Evolutionary conservation across 2,797 vertebrate species (phyloP), one percentile per base, ranked within the genome.

Genomic region (Benthosema pterotum): DNA sequence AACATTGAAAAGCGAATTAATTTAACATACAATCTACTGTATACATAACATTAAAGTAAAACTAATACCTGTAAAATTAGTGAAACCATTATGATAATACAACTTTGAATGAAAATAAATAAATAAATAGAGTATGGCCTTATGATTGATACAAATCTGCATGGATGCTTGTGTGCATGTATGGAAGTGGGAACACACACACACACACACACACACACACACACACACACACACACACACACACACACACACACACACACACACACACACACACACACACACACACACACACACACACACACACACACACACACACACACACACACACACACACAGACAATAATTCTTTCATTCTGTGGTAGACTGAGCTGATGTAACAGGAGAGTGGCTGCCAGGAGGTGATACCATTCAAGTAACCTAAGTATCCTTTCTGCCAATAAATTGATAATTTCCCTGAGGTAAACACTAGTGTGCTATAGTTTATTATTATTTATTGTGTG

Each of bases 371-470:
- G 72, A 83, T 71, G 69, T 72, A 82, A 71, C 75, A 79, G 75
- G 72, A 73, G 69, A 79, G 71, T 69, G 78, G 76, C 82, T 88
- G 87, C 72, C 71, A n/a, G 60, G 71, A 82, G 79, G 77, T 81
- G 88, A 91, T 88, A 89, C 67, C 73, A 83, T 87, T 86, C 75
- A 84, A 80, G 77, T 57, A 60, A 69, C 78, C 63, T 58, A 73
- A 78, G 65, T 84, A 69, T 67, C 69, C 83, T 75, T 80, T 85
- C 87, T 83, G 78, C 76, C 82, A 78, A 57, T 62, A 70, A 83
- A 61, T 69, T 80, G 67, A 83, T 87, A 66, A 89, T 89, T 88
- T 88, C 79, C 83, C 86, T 62, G 78, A 87, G 86, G 87, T 88
- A 80, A 81, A 80, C 46, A 75, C 50, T 18, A 65, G 65, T 49